Base-by-base conservation (phyloP, 2,797 vertebrate species). In the Danio jaintianensis region DNA sequence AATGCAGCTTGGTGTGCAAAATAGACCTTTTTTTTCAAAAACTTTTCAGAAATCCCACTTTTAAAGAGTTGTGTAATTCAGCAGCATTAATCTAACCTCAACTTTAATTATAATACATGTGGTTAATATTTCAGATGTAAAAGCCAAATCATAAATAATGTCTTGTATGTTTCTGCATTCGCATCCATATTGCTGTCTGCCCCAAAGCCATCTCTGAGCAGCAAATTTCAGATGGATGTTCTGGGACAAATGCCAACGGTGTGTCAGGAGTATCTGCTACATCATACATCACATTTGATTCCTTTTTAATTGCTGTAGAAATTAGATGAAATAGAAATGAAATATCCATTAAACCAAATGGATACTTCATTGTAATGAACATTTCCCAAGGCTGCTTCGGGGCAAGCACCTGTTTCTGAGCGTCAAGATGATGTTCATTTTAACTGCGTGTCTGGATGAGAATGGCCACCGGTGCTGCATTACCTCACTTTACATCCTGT, bases 251-350 rank as follows among this genome's bases (percentile, higher is more conserved):
- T 52, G 45, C 55, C 55, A 78, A 6, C 12, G 55, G 29, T 47
- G 29, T 50, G 43, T 52, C 66, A 61, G 7, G 29, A 50, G 76
- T 40, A 40, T 6, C 7, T 47, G n/a, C 53, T 20, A 13, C 56
- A 20, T 38, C 75, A 68, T 61, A 61, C 12, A 50, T 78, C 66
- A 70, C 38, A 52, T 69, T 42, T 29, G 15, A 59, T 78, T 69
- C 69, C 55, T 78, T 78, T 59, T 70, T 70, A 78, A 70, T 78
- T 69, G 76, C 76, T 61, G 50, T 61, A 78, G 63, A 78, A 78
- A 68, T 78, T 13, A 78, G 76, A 50, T 61, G 66, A 69, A 61
- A 61, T 68, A 69, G n/a, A 78, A 78, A 58, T 38, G 52, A 56
- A 78, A 59, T 50, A 42, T 48, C 66, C 66, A 78, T 78, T 78